Evolutionary conservation across 2,113 vertebrate species (phyloP).

Genomic region (Blennius ocellaris): DNA sequence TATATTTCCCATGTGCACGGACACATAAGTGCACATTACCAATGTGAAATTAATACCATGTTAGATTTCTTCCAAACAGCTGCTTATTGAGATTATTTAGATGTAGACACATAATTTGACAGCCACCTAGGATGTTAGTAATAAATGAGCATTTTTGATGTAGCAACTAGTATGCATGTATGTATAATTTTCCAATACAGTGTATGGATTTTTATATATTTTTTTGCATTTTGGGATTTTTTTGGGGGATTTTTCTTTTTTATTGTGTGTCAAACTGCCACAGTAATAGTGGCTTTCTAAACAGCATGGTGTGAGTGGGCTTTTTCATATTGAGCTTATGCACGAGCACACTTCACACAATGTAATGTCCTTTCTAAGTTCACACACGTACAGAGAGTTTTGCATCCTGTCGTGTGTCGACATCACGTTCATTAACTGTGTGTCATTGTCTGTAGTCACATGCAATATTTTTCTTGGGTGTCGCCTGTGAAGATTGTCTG

Average conservation of each 20-base stretch:
- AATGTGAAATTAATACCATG: too few relatives aligned
- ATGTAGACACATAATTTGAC: constrained; percentile 9
- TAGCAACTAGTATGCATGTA: not conserved
- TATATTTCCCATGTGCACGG: not conserved
- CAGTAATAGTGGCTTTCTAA: constrained; percentile 3
- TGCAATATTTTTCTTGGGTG: not conserved
- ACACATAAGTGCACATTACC: too few relatives aligned
- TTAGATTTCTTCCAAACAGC: not conserved
- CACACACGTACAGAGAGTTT: not conserved
- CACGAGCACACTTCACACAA: too few relatives aligned
- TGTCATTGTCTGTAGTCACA: not conserved
- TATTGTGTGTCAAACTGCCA: not conserved
- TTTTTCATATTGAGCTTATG: not conserved
- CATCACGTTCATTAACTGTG: not conserved
- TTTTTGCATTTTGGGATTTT: not conserved
- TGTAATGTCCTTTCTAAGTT: too few relatives aligned
- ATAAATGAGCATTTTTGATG: not conserved
- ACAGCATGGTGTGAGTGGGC: not conserved
- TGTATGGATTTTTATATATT: not conserved
- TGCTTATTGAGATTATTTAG: constrained; percentile 1
- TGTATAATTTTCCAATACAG: not conserved
- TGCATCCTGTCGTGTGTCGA: not conserved
- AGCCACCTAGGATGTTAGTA: not conserved
- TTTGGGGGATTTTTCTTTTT: not conserved
- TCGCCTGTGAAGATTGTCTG: not conserved